These are phyloP conservation scores for Ivindomyrus marchei DNA, from an alignment of 2,113 vertebrate species.

Conservation along the genomic window DNA sequence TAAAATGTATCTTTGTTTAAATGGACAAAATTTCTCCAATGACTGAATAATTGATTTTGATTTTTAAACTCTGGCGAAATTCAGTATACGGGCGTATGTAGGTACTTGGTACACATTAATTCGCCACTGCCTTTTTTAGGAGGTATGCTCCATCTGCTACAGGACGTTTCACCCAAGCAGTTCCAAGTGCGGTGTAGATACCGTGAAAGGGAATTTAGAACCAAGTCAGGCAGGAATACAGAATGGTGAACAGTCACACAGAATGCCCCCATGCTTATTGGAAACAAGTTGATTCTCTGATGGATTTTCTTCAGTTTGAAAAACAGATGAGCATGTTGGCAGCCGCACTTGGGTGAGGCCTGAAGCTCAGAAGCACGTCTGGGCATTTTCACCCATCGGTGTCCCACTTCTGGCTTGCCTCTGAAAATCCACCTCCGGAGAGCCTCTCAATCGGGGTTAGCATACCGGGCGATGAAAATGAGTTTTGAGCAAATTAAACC, in stretches of 20 bases:
- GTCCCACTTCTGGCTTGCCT: not conserved
- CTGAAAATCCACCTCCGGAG: not conserved
- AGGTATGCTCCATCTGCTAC: not conserved
- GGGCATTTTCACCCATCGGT: not conserved
- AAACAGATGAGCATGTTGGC: not conserved
- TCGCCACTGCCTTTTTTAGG: not conserved
- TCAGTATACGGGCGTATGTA: not conserved
- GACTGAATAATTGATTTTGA: not conserved
- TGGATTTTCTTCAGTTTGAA: not conserved
- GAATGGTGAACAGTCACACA: constrained; percentile 36
- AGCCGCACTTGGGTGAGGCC: not conserved
- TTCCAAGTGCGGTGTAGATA: not conserved
- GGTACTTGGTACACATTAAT: not conserved
- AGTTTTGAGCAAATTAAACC: not conserved
- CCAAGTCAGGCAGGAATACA: constrained; percentile 36
- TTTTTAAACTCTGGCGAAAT: not conserved
- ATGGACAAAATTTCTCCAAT: not conserved
- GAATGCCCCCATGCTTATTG: not conserved
- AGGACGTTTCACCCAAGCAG: not conserved
- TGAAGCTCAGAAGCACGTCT: not conserved
- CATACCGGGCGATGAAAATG: not conserved
- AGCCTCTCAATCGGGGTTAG: not conserved
- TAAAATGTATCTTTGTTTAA: not conserved
- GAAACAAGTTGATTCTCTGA: not conserved
- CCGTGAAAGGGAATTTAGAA: constrained; percentile 31